Evolutionary conservation across 2,888 invertebrate species (phyloP), one percentile per base, ranked within the genome.

Genomic region (Harpalus rubripes): DNA sequence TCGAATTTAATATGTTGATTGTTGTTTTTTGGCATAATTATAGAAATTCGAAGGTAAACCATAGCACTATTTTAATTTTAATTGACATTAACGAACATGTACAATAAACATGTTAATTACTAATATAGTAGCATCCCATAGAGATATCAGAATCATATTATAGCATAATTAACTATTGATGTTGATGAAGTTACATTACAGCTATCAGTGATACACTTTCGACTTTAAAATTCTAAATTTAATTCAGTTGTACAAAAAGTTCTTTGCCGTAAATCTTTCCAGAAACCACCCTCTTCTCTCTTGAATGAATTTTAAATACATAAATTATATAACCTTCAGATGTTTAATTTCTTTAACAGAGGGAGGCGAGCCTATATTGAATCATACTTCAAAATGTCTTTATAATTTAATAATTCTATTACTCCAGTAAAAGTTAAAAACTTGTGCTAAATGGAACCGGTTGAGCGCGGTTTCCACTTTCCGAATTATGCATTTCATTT

Each of bases 351-450:
- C 72, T 44, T 74, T 41, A 74, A 74, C 44, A 18, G 52, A 52
- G 12, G 72, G 41, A 18, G 72, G 52, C 72, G 10, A 39, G 18
- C 26, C 22, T 74, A 74, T 74, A 74, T 74, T 74, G 72, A 74
- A 74, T 74, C 72, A 44, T 74, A 74, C 72, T 74, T 74, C 44
- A 44, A 74, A 74, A 74, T 74, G 52, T 18, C 72, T 74, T 72
- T 74, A 74, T 74, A 74, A 74, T 74, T 74, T 44, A 74, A 74
- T 74, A 8, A 74, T 41, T 74, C 41, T 74, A 74, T 74, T 74
- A 74, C 44, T 7, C 65, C 44, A 12, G n/a, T 12, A 44, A 18
- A 74, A 44, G 18, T 74, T 44, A 15, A 41, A 74, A 44, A 15
- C 41, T 74, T 16, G 12, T 68, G 12, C 10, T 8, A 44, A 74